phyloP scores from a whole-genome alignment of 2,888 invertebrate species.

The Hydroisotoma schaefferi region DNA sequence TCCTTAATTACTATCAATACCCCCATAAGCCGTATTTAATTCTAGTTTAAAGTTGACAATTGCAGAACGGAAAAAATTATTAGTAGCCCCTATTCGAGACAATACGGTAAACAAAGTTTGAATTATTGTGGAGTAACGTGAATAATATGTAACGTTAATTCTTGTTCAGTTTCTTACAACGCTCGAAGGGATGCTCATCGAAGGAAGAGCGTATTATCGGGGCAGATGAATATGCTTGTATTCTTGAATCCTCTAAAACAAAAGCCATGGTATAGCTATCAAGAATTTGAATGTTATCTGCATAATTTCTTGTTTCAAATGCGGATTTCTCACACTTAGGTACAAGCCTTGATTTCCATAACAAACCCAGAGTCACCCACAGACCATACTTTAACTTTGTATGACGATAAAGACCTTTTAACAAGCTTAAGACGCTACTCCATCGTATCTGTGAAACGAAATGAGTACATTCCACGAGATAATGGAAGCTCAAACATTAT shows the following conservation, averaged over 20 bases:
- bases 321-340: neutral
- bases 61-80: too few relatives aligned
- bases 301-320: too few relatives aligned
- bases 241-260: neutral
- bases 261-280: too few relatives aligned
- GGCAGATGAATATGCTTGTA: constrained; percentile 2
- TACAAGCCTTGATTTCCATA: constrained; percentile 10
- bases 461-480: neutral
- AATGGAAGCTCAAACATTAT: neutral
- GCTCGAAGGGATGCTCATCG: constrained; percentile 2
- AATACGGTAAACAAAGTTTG: neutral
- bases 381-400: constrained; percentile 3
- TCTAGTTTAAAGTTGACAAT: too few relatives aligned
- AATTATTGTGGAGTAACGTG: too few relatives aligned
- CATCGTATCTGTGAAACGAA: neutral
- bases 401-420: neutral
- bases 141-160: too few relatives aligned
- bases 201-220: neutral
- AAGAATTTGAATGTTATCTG: too few relatives aligned
- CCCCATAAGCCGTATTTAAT: too few relatives aligned
- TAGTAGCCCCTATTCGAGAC: neutral
- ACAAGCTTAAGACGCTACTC: neutral
- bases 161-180: neutral
- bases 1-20: too few relatives aligned
- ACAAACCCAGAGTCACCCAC: constrained; percentile 8